phyloP scores from a whole-genome alignment of 2,113 vertebrate genomes.

The Murina feae region DNA sequence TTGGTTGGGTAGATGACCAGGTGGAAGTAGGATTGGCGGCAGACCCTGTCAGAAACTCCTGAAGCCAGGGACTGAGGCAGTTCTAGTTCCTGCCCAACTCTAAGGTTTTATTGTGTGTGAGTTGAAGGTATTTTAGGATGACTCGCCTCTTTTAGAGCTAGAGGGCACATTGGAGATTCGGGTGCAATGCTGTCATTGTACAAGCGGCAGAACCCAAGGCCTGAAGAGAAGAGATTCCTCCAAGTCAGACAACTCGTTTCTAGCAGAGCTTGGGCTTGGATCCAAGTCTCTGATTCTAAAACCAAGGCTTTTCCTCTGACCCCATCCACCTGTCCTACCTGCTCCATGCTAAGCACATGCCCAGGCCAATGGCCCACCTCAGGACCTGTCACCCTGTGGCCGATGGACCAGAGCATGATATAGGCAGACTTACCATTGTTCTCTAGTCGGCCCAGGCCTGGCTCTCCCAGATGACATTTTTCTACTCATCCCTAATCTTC shows the following conservation, averaged over 20 bases:
- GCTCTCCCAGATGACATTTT: not conserved
- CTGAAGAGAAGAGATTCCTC: not conserved
- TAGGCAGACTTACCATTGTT: not conserved
- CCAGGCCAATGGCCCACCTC: not conserved
- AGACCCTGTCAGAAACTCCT: not conserved
- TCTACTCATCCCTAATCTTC: not conserved
- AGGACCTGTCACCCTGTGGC: accelerated
- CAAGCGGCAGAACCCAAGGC: not conserved
- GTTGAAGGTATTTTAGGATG: not conserved
- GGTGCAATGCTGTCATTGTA: not conserved
- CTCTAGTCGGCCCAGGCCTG: not conserved
- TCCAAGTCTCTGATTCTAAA: not conserved
- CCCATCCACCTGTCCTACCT: not conserved
- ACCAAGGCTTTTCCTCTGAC: not conserved
- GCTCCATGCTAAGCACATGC: not conserved
- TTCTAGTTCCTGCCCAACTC: not conserved
- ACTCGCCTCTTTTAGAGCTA: not conserved
- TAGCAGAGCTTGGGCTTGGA: not conserved
- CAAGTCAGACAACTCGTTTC: not conserved
- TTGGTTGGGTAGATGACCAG: not conserved
- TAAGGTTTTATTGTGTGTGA: not conserved
- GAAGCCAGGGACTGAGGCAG: not conserved
- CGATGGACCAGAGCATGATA: not conserved
- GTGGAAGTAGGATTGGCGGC: not conserved
- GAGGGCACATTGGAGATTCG: not conserved